Conservation (phyloP, 2,113 vertebrate genomes). For the Manacus vitellinus region DNA sequence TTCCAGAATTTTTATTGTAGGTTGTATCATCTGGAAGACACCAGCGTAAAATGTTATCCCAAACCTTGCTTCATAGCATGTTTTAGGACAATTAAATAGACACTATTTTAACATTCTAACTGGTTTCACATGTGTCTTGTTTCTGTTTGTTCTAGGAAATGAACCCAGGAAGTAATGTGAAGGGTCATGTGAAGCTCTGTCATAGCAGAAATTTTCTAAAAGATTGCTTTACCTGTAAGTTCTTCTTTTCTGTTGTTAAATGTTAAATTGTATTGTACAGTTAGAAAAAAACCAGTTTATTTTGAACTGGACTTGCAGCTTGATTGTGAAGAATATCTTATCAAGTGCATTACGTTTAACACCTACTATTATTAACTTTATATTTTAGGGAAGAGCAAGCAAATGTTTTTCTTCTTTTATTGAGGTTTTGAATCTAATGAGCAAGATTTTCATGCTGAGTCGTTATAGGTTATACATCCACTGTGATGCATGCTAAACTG, state of each 20-base stretch:
- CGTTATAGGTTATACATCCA: background rate
- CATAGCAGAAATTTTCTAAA: slow-evolving; percentile 37
- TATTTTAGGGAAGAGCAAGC: background rate
- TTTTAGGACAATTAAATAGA: background rate
- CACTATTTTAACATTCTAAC: background rate
- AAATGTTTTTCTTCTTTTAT: background rate
- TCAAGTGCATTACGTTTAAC: background rate
- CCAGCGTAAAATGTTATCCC: background rate
- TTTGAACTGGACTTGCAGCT: slow-evolving; percentile 5
- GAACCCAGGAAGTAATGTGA: slow-evolving; percentile 43
- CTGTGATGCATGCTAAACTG: background rate
- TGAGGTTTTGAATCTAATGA: background rate
- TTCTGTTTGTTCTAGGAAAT: slow-evolving; percentile 69
- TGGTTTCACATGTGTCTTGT: background rate
- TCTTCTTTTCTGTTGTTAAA: slow-evolving; percentile 12
- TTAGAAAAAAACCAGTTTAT: background rate
- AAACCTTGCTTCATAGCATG: background rate
- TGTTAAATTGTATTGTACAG: background rate
- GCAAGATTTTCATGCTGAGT: background rate
- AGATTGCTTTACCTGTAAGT: slow-evolving; percentile 70
- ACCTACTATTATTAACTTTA: background rate
- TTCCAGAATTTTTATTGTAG: background rate
- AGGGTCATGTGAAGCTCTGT: background rate
- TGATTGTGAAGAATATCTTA: background rate
- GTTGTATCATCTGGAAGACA: background rate